A percentile compares a stretch with the other conserved stretches of the same genome.
Evolutionary conservation across 2,113 vertebrate genomes (phyloP).

Genomic region (Falcunculus frontatus): DNA sequence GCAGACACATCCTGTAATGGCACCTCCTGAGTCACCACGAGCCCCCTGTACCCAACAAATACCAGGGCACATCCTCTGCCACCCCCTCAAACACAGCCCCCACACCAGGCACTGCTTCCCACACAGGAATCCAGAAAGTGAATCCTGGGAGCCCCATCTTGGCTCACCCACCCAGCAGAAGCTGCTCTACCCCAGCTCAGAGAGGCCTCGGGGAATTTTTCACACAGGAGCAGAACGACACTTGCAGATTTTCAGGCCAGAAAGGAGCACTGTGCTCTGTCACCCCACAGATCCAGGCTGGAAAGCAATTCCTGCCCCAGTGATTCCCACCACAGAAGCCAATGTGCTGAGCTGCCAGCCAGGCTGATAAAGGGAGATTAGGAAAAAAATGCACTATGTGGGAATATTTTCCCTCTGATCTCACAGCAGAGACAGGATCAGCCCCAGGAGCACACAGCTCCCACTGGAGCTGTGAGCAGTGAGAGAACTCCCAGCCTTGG

Average conservation of each 20-base stretch:
- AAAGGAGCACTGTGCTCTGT: not conserved
- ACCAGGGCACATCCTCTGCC: not conserved
- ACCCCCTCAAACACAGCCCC: not conserved
- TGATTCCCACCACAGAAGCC: rapidly evolving
- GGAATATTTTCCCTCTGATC: not conserved
- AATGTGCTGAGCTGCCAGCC: not conserved
- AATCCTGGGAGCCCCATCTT: rapidly evolving
- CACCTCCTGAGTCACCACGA: not conserved
- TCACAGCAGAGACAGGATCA: not conserved
- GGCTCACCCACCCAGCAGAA: rapidly evolving
- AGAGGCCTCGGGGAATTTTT: rapidly evolving
- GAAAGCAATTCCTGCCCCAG: not conserved
- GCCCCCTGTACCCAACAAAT: too few relatives aligned
- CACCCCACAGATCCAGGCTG: not conserved
- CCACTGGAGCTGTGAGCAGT: not conserved
- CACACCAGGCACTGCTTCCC: too few relatives aligned
- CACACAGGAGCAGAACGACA: not conserved
- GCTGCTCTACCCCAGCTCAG: not conserved
- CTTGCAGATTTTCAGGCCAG: not conserved
- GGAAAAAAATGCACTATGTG: not conserved
- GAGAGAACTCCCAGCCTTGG: not conserved
- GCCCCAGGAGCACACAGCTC: not conserved
- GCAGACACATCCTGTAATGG: not conserved
- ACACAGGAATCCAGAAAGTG: not conserved
- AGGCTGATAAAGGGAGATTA: not conserved